A percentile compares a stretch with the other conserved stretches of the same genome.
phyloP scores from a whole-genome alignment of 2,113 vertebrate species.

The Zingel zingel region DNA sequence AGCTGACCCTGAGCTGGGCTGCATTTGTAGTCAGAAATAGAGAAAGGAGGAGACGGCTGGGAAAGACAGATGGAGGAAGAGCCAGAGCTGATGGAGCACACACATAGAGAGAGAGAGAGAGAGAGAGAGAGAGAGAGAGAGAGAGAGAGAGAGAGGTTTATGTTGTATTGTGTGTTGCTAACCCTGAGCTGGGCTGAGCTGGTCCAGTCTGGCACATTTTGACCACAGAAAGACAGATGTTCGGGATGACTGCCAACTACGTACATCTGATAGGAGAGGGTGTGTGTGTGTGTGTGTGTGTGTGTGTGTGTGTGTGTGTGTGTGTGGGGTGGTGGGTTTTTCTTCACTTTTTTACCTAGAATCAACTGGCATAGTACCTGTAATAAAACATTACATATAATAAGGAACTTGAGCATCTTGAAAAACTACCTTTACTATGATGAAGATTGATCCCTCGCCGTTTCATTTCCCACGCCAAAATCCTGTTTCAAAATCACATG shows the following conservation, averaged over 20 bases:
- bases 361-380: not conserved
- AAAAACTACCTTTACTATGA: not conserved
- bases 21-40: slow-evolving; percentile 52
- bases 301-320: slow-evolving; percentile 2
- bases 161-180: slow-evolving; percentile 66
- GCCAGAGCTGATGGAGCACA: slow-evolving; percentile 34
- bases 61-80: slow-evolving; percentile 54
- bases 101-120: not conserved
- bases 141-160: slow-evolving; percentile 44
- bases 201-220: slow-evolving; percentile 65
- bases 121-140: slow-evolving; percentile 37
- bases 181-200: slow-evolving; percentile 59
- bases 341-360: not conserved
- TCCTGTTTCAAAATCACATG: not conserved
- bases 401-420: not conserved
- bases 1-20: slow-evolving; percentile 54
- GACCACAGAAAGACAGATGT: slow-evolving; percentile 72
- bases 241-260: slow-evolving; percentile 50
- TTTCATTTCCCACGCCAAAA: not conserved
- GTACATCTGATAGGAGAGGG: slow-evolving; percentile 42
- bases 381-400: not conserved
- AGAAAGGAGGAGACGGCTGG: slow-evolving; percentile 44
- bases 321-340: not conserved
- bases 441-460: not conserved
- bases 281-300: slow-evolving; percentile 2